phyloP scores from a whole-genome alignment of 2,888 invertebrate genomes.

The Drosophila subsilvestris region DNA sequence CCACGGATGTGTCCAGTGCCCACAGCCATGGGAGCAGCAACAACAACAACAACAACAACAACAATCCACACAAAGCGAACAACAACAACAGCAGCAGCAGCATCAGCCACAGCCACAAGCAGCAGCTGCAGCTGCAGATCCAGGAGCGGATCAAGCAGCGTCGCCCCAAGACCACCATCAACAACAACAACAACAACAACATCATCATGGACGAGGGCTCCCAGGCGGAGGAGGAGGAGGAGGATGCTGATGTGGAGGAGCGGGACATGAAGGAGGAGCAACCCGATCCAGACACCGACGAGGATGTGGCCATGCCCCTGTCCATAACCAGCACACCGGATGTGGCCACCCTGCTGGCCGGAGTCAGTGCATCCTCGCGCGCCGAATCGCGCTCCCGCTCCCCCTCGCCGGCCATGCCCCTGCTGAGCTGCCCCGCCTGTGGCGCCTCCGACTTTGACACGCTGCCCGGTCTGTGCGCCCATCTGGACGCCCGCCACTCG shows the following conservation, averaged over 20 bases:
- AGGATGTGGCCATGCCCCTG: slow-evolving; percentile 50
- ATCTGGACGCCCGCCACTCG: slow-evolving; percentile 88
- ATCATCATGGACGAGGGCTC: slow-evolving; percentile 56
- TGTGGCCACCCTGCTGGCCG: slow-evolving; percentile 64
- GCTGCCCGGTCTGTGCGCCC: slow-evolving; percentile 86
- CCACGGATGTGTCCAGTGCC: slow-evolving; percentile 85
- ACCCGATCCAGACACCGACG: slow-evolving; percentile 15
- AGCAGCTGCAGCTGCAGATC: slow-evolving; percentile 64
- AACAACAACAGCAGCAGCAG: slow-evolving; percentile 72
- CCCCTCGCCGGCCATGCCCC: slow-evolving; percentile 18
- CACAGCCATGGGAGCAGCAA: slow-evolving; percentile 82
- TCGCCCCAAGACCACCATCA: slow-evolving; percentile 81
- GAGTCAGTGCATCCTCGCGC: slow-evolving; percentile 29
- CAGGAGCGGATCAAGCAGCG: slow-evolving; percentile 77
- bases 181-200: slow-evolving; percentile 77
- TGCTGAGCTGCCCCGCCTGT: slow-evolving; percentile 87
- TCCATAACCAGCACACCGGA: slow-evolving; percentile 67
- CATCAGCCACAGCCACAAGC: slow-evolving; percentile 66
- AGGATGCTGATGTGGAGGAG: slow-evolving; percentile 6
- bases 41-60: slow-evolving; percentile 83
- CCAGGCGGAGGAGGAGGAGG: slow-evolving; percentile 5
- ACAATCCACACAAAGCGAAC: slow-evolving; percentile 77
- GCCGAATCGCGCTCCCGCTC: slow-evolving; percentile 31
- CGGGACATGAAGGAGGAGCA: slow-evolving; percentile 5
- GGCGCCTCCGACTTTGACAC: slow-evolving; percentile 87